Base-by-base conservation (phyloP, 2,113 vertebrate genomes). In the Montifringilla adamsi region DNA sequence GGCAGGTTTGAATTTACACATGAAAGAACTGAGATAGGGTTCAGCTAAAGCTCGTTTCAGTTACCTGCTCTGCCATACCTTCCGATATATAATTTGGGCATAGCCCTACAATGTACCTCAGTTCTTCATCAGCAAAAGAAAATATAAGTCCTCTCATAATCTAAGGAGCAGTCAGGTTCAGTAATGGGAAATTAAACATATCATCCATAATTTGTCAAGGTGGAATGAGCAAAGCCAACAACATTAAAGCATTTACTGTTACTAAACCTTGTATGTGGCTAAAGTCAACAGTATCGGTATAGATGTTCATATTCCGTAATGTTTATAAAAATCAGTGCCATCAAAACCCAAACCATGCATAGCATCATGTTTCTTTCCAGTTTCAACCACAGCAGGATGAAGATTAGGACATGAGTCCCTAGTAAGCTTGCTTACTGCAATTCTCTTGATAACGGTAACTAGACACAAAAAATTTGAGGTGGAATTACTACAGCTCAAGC, bases 191-290 rank as follows among this genome's bases (percentile, higher is more conserved):
- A 93, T 92, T 96, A 95, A 96, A 96, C 86, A 96, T 96, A 90
- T 93, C 95, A 96, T 96, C 90, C 83, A 96, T 93, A 95, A 97
- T 95, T 95, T 97, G 92, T 95, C 95, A 94, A 96, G 95, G 80
- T 95, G 74, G 85, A 97, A 93, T 92, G 90, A 97, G 85, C 78
- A 96, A 96, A 97, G 90, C 72, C 88, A 96, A 94, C 86, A 94
- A 47, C 72, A 78, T 87, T 92, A 96, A 95, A 97, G 81, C 84
- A 84, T 87, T 82, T 83, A 92, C 93, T 87, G 89, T 93, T 93
- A 79, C 82, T 89, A 62, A 84, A 92, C 72, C 84, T 89, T 88
- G n/a, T 70, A 89, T 84, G 94, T 41, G 64, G 80, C 91, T 90
- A 84, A 95, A 95, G 91, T 91, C 87, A 96, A 97, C 91, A 96